These are phyloP conservation scores for Haliclystus octoradiatus DNA, from an alignment of 30 jellyfish, hydroid and myxozoan genomes.

Conservation along the genomic window DNA sequence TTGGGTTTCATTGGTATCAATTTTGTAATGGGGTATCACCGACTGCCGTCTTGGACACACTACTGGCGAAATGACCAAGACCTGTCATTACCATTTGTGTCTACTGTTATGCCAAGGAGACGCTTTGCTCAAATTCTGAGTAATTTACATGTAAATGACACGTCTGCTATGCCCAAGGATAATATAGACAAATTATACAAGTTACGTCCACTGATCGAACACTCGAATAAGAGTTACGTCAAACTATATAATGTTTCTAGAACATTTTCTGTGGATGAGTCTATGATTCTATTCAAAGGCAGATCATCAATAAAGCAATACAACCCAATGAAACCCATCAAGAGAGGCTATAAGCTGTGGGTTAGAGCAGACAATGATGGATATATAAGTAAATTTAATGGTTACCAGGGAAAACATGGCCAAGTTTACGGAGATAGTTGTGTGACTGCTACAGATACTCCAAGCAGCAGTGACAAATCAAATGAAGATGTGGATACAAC, in stretches of 20 bases:
- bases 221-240: slow-evolving; percentile 28
- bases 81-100: slow-evolving; percentile 33
- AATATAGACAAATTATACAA: slow-evolving; percentile 46
- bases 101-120: slow-evolving; percentile 20
- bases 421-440: too few relatives aligned
- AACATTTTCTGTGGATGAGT: slow-evolving; percentile 53
- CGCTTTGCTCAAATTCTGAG: slow-evolving; percentile 22
- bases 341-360: slow-evolving; percentile 74
- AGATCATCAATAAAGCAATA: slow-evolving; percentile 61
- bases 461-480: slow-evolving; percentile 11
- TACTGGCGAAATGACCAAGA: slow-evolving; percentile 58
- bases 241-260: slow-evolving; percentile 38
- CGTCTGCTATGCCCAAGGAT: slow-evolving; percentile 39
- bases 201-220: slow-evolving; percentile 41
- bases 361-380: slow-evolving; percentile 73
- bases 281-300: slow-evolving; percentile 68
- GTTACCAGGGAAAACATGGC: slow-evolving; percentile 58
- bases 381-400: slow-evolving; percentile 43
- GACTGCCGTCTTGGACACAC: slow-evolving; percentile 28
- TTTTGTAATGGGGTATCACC: slow-evolving; percentile 60
- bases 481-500: slow-evolving; percentile 22
- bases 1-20: slow-evolving; percentile 45
- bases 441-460: neutral
- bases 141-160: slow-evolving; percentile 48
- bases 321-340: slow-evolving; percentile 69